Conservation (phyloP, 2,113 vertebrate species). For the Coptodon rendalli region DNA sequence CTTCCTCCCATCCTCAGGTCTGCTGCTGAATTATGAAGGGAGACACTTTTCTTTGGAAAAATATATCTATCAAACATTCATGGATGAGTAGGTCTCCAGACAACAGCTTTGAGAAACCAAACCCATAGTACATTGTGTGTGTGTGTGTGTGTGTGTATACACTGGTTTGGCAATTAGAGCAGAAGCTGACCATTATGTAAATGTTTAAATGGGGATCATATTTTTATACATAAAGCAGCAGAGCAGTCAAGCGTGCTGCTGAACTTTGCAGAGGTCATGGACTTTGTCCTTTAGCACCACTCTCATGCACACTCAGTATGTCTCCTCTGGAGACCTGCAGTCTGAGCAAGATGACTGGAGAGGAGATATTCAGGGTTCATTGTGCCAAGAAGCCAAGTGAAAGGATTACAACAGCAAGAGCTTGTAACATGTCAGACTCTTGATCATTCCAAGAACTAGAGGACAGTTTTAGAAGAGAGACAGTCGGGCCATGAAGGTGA, state of each 20-base stretch:
- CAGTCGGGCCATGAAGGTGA: not conserved
- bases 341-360: not conserved
- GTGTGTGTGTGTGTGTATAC: not conserved
- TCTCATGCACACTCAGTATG: not conserved
- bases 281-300: constrained; percentile 1
- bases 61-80: constrained; percentile 64
- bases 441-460: not conserved
- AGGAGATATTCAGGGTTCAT: not conserved
- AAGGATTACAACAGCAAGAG: not conserved
- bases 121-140: not conserved
- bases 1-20: constrained; percentile 27
- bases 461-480: not conserved
- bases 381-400: not conserved
- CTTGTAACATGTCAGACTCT: not conserved
- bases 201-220: constrained; percentile 55
- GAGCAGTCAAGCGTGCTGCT: not conserved
- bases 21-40: constrained; percentile 55
- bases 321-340: not conserved
- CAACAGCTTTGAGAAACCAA: constrained; percentile 37
- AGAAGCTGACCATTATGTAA: constrained; percentile 52
- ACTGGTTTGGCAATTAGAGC: constrained; percentile 65
- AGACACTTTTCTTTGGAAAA: constrained; percentile 49
- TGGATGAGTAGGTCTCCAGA: constrained; percentile 49
- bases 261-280: constrained; percentile 16
- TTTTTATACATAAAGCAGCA: constrained; percentile 20